These are phyloP conservation scores for Sceliomorpha sp. DNA, from an alignment of 2,888 invertebrate genomes.

Conservation along the genomic window DNA sequence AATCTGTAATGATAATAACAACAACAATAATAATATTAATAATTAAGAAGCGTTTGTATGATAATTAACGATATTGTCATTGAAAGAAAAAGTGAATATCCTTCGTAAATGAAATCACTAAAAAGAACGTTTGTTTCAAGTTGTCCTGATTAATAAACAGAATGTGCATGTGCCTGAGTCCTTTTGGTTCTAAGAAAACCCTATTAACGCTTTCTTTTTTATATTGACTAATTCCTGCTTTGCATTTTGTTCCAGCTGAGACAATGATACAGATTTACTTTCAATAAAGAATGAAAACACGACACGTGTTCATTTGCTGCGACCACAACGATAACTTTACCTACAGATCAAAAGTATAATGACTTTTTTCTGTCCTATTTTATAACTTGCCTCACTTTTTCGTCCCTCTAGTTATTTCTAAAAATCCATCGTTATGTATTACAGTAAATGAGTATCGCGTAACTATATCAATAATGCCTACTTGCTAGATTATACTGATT, in stretches of 20 bases:
- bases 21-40: slow-evolving; percentile 42
- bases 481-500: slow-evolving; percentile 24
- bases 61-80: slow-evolving; percentile 53
- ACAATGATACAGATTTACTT: slow-evolving; percentile 45
- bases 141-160: slow-evolving; percentile 80
- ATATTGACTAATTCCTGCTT: slow-evolving; percentile 58
- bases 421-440: slow-evolving; percentile 12
- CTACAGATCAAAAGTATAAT: slow-evolving; percentile 21
- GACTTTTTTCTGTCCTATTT: slow-evolving; percentile 20
- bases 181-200: slow-evolving; percentile 72
- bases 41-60: slow-evolving; percentile 56
- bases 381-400: slow-evolving; percentile 31
- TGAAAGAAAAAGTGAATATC: slow-evolving; percentile 42
- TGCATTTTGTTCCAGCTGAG: slow-evolving; percentile 74
- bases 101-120: slow-evolving; percentile 59
- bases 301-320: slow-evolving; percentile 77
- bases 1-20: slow-evolving; percentile 45
- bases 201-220: slow-evolving; percentile 51
- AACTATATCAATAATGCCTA: slow-evolving; percentile 19
- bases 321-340: slow-evolving; percentile 63
- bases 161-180: slow-evolving; percentile 80
- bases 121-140: slow-evolving; percentile 74
- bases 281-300: slow-evolving; percentile 50
- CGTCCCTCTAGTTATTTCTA: slow-evolving; percentile 7
- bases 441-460: slow-evolving; percentile 3